Conservation (phyloP, 1,140 invertebrate species). For the Apis cerana region DNA sequence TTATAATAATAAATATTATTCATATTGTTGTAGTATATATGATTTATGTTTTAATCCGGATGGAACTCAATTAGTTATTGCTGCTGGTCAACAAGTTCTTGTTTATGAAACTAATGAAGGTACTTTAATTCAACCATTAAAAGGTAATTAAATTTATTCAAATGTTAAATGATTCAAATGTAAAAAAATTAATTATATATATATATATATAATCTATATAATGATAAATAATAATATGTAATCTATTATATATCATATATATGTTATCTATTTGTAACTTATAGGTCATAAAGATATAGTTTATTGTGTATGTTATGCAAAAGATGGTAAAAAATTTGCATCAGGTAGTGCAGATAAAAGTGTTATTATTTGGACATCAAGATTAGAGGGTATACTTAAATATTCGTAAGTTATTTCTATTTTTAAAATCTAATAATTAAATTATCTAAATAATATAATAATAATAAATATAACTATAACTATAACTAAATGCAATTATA, state of each 20-base stretch:
- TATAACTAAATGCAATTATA: not conserved
- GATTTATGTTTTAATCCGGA: conserved; percentile 97
- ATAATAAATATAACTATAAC: not conserved
- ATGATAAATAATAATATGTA: too few species aligned
- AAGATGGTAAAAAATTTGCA: conserved; percentile 98
- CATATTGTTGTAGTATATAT: conserved; percentile 90
- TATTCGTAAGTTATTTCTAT: conserved; percentile 91
- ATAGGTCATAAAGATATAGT: conserved; percentile 95
- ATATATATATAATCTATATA: not conserved
- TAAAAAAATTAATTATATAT: not conserved
- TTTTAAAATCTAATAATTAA: too few species aligned
- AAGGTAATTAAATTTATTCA: conserved; percentile 83
- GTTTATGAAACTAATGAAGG: conserved; percentile 97
- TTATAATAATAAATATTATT: not conserved
- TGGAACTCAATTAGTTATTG: conserved; percentile 95
- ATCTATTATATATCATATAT: not conserved
- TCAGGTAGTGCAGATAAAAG: conserved; percentile 98
- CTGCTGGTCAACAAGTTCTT: conserved; percentile 94
- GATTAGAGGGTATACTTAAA: conserved; percentile 97
- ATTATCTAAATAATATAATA: not conserved
- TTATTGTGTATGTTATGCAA: conserved; percentile 95
- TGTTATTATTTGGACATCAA: conserved; percentile 99
- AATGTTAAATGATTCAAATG: not conserved
- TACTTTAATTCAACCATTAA: conserved; percentile 93
- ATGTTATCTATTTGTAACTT: conserved; percentile 20